Percentiles rank a stretch among this genome's conserved stretches.
These are phyloP conservation scores for Hyles vespertilio DNA, from an alignment of 1,140 invertebrate species.

Conservation along the genomic window DNA sequence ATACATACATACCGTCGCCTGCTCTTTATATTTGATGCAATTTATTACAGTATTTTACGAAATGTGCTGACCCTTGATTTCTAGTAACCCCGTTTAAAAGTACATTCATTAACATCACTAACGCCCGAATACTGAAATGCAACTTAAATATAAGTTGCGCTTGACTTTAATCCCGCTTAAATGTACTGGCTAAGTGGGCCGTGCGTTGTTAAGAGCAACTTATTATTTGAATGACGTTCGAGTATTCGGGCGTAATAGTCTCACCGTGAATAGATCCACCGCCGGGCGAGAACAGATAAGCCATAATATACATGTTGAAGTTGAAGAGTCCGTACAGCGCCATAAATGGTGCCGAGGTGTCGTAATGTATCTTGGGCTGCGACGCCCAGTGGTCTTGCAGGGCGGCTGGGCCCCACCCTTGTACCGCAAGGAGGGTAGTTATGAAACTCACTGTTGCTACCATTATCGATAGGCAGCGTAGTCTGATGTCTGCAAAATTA, in stretches of 20 bases:
- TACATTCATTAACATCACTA: too few relatives aligned
- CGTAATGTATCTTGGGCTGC: conserved; percentile 89
- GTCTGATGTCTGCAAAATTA: conserved; percentile 85
- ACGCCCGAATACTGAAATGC: too few relatives aligned
- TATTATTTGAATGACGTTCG: too few relatives aligned
- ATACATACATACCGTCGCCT: too few relatives aligned
- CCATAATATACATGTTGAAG: conserved; percentile 95
- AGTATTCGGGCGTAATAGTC: neutral
- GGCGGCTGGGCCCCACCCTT: conserved; percentile 91
- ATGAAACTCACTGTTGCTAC: conserved; percentile 90
- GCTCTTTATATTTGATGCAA: too few relatives aligned
- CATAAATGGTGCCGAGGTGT: conserved; percentile 95
- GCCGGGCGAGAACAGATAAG: conserved; percentile 95
- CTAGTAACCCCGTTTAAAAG: too few relatives aligned
- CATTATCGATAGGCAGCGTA: conserved; percentile 93
- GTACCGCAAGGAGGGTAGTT: conserved; percentile 85
- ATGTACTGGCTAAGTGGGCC: too few relatives aligned
- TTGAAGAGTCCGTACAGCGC: conserved; percentile 96
- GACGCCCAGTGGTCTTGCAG: conserved; percentile 96
- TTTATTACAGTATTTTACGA: too few relatives aligned
- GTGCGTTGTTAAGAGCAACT: too few relatives aligned
- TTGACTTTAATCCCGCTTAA: too few relatives aligned
- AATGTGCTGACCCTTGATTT: too few relatives aligned
- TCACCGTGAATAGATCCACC: conserved; percentile 88
- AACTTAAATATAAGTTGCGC: too few relatives aligned